Conservation (phyloP, 2,113 vertebrate species). For the Chionis minor region DNA sequence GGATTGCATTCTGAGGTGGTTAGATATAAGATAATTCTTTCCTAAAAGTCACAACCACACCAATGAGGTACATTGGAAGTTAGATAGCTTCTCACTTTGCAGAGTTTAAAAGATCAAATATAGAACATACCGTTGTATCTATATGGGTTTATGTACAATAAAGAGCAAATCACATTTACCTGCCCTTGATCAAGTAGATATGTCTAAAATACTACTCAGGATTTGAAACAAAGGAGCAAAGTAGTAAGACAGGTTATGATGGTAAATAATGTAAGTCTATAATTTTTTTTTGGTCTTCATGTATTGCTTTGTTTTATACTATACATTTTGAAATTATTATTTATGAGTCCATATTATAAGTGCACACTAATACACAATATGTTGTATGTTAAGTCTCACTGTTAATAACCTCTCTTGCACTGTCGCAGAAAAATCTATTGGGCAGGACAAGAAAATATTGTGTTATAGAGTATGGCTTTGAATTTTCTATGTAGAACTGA, state of each 20-base stretch:
- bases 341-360: neutral
- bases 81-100: neutral
- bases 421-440: neutral
- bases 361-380: neutral
- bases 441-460: neutral
- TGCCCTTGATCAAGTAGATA: neutral
- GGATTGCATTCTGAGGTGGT: neutral
- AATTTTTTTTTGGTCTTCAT: neutral
- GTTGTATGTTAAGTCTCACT: neutral
- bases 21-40: neutral
- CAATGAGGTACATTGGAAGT: neutral
- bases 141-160: neutral
- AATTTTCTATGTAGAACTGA: neutral
- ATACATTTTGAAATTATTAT: neutral
- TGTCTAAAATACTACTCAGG: neutral
- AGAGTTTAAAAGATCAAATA: neutral
- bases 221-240: neutral
- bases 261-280: neutral
- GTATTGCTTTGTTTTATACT: neutral
- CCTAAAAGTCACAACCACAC: neutral
- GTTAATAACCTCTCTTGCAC: neutral
- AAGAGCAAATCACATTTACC: neutral
- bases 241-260: neutral
- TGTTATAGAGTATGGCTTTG: neutral
- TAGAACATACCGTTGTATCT: neutral